Conservation (phyloP, 1,140 invertebrate genomes). For the Cyclargus thomasi region DNA sequence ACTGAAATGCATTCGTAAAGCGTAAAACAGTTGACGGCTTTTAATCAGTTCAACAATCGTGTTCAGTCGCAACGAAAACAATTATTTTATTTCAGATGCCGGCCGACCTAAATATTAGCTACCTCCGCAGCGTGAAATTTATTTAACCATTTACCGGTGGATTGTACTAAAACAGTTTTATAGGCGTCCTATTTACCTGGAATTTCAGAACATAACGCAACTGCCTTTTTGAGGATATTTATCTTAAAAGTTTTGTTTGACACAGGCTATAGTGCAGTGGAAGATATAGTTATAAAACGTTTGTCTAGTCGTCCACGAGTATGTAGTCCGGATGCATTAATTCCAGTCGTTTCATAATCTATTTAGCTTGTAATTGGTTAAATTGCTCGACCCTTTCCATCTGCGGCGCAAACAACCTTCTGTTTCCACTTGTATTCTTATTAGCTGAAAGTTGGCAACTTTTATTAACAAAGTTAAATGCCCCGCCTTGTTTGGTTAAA, state of each 20-base stretch:
- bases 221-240: background rate
- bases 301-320: background rate
- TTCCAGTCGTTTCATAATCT: slow-evolving; percentile 48
- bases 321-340: slow-evolving; percentile 39
- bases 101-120: background rate
- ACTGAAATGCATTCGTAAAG: slow-evolving; percentile 5
- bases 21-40: slow-evolving; percentile 9
- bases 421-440: slow-evolving; percentile 16
- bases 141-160: background rate
- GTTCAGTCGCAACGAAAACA: slow-evolving; percentile 8
- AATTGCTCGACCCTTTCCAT: slow-evolving; percentile 29
- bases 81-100: slow-evolving; percentile 7
- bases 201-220: slow-evolving; percentile 3
- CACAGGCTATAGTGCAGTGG: background rate
- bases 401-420: slow-evolving; percentile 13
- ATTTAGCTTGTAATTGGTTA: slow-evolving; percentile 46
- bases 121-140: slow-evolving; percentile 5
- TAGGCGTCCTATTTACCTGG: background rate
- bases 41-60: slow-evolving; percentile 14
- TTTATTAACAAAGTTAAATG: slow-evolving; percentile 16
- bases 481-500: slow-evolving; percentile 2
- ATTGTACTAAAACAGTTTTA: no score
- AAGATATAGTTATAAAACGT: background rate
- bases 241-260: no score
- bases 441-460: slow-evolving; percentile 12